Conservation (phyloP, 2,797 vertebrate species). For the Hapalemur alaotrensis region DNA sequence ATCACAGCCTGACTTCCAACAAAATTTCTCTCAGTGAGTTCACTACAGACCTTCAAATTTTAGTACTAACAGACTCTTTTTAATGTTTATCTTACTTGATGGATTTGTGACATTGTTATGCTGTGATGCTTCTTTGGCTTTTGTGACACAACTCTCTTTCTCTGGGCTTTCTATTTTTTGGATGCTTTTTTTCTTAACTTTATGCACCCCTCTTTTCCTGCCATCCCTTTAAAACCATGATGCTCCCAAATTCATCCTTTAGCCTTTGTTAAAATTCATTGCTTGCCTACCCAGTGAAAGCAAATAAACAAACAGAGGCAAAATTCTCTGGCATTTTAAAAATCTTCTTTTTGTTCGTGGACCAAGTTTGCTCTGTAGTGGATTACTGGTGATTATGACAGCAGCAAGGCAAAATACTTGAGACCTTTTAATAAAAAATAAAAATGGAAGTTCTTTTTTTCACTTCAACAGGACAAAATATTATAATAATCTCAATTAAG, state of each 20-base stretch:
- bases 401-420: background rate
- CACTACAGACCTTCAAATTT: background rate
- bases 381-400: background rate
- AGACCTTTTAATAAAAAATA: background rate
- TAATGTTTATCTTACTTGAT: background rate
- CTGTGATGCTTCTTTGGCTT: background rate
- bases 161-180: background rate
- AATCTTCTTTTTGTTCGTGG: background rate
- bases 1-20: background rate
- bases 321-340: background rate
- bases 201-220: background rate
- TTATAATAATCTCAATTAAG: conserved; percentile 48
- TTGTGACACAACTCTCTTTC: background rate
- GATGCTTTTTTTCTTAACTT: background rate
- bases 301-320: background rate
- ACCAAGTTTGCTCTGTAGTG: background rate
- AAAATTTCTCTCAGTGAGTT: background rate
- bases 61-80: background rate
- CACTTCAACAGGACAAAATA: background rate
- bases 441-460: background rate
- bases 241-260: background rate
- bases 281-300: background rate
- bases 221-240: background rate
- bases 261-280: background rate
- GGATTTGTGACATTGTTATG: background rate